Conservation (phyloP, 2,797 vertebrate genomes). For the Diplodus puntazzo region DNA sequence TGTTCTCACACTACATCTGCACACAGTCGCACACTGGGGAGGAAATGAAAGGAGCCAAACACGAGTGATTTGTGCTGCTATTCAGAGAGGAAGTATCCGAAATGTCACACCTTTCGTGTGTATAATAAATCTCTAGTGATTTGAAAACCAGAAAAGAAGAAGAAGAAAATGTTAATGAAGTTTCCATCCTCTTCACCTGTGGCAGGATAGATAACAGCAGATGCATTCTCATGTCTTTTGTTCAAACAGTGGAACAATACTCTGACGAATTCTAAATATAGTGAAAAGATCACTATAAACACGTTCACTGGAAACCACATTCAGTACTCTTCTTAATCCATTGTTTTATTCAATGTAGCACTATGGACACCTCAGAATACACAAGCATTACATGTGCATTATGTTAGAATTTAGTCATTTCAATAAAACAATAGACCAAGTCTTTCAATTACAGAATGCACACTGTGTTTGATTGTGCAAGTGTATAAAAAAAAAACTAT, state of each 20-base stretch:
- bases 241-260: not conserved
- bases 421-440: too few relatives aligned
- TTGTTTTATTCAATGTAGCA: conserved; percentile 4
- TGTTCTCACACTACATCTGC: not conserved
- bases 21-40: not conserved
- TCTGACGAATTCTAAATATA: not conserved
- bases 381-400: not conserved
- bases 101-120: not conserved
- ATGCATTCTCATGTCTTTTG: not conserved
- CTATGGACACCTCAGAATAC: not conserved
- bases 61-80: not conserved
- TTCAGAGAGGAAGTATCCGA: not conserved
- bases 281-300: not conserved
- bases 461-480: too few relatives aligned
- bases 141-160: not conserved
- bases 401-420: too few relatives aligned
- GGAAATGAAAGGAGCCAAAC: not conserved
- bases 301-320: not conserved
- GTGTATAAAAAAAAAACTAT: too few relatives aligned
- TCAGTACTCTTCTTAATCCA: not conserved
- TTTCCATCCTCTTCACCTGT: not conserved
- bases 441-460: too few relatives aligned
- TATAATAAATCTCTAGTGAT: not conserved
- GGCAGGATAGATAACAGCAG: not conserved
- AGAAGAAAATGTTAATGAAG: not conserved